Base-by-base conservation (phyloP, 2,888 invertebrate genomes). In the Protodeltote pygarga region DNA sequence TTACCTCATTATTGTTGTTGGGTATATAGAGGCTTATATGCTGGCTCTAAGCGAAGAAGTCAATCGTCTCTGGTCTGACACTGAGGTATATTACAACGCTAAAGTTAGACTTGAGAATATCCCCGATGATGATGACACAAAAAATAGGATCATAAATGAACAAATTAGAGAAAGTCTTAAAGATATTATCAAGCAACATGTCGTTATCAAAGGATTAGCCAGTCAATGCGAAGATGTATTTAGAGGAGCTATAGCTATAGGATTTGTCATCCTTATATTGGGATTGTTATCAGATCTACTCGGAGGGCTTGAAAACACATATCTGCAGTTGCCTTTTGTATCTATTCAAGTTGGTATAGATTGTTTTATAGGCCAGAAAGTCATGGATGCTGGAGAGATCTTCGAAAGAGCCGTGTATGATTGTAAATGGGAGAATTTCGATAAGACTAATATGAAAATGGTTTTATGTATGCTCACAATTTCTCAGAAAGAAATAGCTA, bases 351-450 rank as follows among this genome's bases (percentile, higher is more conserved):
- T 82, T 2, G 75, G 65, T 0, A 75, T 80, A 47, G 85, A 85
- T 34, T 87, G 87, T 45, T 69, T 75, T 0, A 72, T 71, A 1
- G 86, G 88, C 0, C 87, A 87, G 52, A 70, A 71, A 2, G 38
- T 88, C 0, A 77, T 80, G 24, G 82, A 87, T 8, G 83, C 87
- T 0, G 76, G 76, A 17, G 3, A 52, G 0, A 27, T 45, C 0
- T 85, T 88, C 4, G 81, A 82, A 32, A 53, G 51, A 0, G 79
- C 86, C 0, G 75, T 88, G 0, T 88, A 87, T 14, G 58, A 64
- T 9, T 84, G 83, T 21, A 73, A 80, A 20, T 89, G 88, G 87
- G 87, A 88, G 58, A 79, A 80, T 8, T 85, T 85, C 9, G 75
- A 83, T 21, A 67, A 48, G 0, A 31, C 28, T 0, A 87, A 87